phyloP scores from a whole-genome alignment of 2,113 vertebrate species.

The Fregata magnificens region DNA sequence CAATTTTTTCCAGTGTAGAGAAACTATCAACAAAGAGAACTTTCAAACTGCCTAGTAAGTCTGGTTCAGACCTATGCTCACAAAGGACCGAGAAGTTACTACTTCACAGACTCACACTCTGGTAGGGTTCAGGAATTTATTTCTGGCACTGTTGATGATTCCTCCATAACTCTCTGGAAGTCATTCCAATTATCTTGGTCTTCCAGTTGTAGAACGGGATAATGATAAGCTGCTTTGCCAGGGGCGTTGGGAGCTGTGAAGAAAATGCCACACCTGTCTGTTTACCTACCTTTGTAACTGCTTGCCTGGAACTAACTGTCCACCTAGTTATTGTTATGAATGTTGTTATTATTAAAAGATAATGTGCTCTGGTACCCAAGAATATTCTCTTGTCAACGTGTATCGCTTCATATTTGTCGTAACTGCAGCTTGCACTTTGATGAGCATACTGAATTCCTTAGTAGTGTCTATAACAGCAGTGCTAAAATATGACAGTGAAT shows the following conservation, averaged over 20 bases:
- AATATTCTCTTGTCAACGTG: neutral
- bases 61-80: neutral
- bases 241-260: neutral
- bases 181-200: neutral
- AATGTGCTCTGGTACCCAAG: neutral
- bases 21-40: neutral
- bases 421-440: neutral
- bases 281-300: neutral
- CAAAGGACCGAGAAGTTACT: neutral
- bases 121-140: neutral
- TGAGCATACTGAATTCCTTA: neutral
- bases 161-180: neutral
- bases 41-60: neutral
- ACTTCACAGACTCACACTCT: neutral
- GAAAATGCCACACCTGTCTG: neutral
- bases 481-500: neutral
- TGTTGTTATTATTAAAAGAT: neutral
- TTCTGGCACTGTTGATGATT: neutral
- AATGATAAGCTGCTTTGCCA: neutral
- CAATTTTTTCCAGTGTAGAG: neutral
- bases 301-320: neutral
- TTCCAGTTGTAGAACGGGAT: neutral
- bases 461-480: neutral
- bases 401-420: neutral
- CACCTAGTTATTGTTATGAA: neutral